Percentiles rank a stretch among this genome's conserved stretches.
These are phyloP conservation scores for Cuculus canorus DNA, from an alignment of 2,797 vertebrate genomes.

Conservation along the genomic window DNA sequence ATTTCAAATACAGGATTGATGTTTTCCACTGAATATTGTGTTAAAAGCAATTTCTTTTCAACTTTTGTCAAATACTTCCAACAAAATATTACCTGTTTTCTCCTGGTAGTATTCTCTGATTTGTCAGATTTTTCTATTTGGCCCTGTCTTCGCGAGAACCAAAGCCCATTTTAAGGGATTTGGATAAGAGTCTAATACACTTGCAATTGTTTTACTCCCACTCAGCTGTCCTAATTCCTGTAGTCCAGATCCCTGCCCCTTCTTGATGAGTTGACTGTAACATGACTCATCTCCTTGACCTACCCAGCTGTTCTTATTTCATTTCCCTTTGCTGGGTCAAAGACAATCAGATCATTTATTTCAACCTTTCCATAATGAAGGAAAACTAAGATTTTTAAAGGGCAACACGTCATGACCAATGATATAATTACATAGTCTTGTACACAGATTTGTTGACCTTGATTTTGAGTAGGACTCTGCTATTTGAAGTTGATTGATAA, in stretches of 20 bases:
- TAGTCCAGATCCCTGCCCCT: slow-evolving; percentile 52
- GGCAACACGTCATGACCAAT: slow-evolving; percentile 4
- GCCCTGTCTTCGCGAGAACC: not conserved
- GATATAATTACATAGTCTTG: not conserved
- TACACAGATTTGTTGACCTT: not conserved
- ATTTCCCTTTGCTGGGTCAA: slow-evolving; percentile 45
- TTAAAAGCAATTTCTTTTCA: slow-evolving; percentile 24
- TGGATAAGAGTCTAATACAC: not conserved
- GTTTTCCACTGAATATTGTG: not conserved
- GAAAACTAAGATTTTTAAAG: slow-evolving; percentile 18
- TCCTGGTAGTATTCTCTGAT: not conserved
- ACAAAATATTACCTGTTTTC: not conserved
- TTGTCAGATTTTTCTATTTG: not conserved
- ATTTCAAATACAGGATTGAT: slow-evolving; percentile 5
- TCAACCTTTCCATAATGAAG: slow-evolving; percentile 31
- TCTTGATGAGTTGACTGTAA: slow-evolving; percentile 38
- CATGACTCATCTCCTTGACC: slow-evolving; percentile 60
- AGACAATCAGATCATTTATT: slow-evolving; percentile 46
- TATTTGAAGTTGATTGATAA: slow-evolving; percentile 13
- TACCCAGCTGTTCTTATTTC: slow-evolving; percentile 62
- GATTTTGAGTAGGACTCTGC: not conserved
- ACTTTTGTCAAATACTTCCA: not conserved
- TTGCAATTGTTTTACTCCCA: slow-evolving; percentile 40
- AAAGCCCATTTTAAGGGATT: slow-evolving; percentile 24
- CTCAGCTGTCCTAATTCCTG: slow-evolving; percentile 49